These are phyloP conservation scores for Bombycilla garrulus DNA, from an alignment of 2,113 vertebrate species.

Conservation along the genomic window DNA sequence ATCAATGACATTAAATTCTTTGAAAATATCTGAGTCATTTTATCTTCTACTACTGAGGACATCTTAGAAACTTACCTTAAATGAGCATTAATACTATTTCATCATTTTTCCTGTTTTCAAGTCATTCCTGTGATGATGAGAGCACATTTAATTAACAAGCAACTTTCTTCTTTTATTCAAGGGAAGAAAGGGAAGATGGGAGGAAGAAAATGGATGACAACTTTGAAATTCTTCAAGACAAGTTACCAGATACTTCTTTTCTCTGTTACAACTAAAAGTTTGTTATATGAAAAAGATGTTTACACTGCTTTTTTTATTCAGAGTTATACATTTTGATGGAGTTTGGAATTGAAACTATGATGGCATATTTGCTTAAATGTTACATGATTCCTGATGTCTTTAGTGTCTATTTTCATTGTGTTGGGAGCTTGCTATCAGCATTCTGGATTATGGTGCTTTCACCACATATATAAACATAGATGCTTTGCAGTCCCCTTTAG, in stretches of 20 bases:
- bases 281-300: not conserved
- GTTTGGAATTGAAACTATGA: not conserved
- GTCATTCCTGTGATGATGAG: not conserved
- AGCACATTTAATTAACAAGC: not conserved
- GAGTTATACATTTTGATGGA: not conserved
- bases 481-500: not conserved
- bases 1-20: accelerated
- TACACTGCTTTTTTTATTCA: not conserved
- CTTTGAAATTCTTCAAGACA: not conserved
- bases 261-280: not conserved
- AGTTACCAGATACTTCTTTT: not conserved
- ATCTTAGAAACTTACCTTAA: not conserved
- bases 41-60: not conserved
- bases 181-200: not conserved
- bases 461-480: not conserved
- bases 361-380: not conserved
- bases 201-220: not conserved
- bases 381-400: not conserved
- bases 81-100: not conserved
- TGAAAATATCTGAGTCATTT: not conserved
- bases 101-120: not conserved
- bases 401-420: not conserved
- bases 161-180: not conserved
- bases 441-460: not conserved
- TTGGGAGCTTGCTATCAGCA: not conserved